Conservation (phyloP, 2,888 invertebrate species). For the Stenodera caucasica region DNA sequence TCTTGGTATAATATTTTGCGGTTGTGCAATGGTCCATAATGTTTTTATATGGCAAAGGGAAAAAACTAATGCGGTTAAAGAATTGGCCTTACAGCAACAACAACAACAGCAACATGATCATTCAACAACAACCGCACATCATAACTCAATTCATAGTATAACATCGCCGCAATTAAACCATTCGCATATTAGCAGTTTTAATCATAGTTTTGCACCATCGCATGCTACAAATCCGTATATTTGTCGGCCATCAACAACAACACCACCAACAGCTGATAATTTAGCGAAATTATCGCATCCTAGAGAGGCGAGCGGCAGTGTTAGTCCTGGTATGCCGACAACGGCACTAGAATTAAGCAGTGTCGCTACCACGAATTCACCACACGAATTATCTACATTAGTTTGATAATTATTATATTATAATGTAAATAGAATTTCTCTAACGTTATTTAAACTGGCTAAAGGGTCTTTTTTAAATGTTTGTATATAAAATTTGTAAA, state of each 20-base stretch:
- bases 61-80: constrained; percentile 80
- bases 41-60: constrained; percentile 93
- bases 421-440: constrained; percentile 32
- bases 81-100: constrained; percentile 53
- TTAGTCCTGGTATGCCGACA: constrained; percentile 65
- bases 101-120: constrained; percentile 45
- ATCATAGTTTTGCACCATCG: constrained; percentile 49
- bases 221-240: constrained; percentile 60
- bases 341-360: constrained; percentile 63
- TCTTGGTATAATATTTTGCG: constrained; percentile 89
- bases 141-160: constrained; percentile 50
- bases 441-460: constrained; percentile 37
- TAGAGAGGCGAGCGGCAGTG: constrained; percentile 63
- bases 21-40: constrained; percentile 92
- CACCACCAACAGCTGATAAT: constrained; percentile 56
- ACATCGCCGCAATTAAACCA: constrained; percentile 47
- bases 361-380: constrained; percentile 65
- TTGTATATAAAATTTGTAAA: constrained; percentile 31
- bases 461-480: constrained; percentile 34
- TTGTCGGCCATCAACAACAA: constrained; percentile 65
- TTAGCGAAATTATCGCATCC: constrained; percentile 49
- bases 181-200: constrained; percentile 48
- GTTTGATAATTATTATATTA: constrained; percentile 55
- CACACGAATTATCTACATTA: constrained; percentile 71
- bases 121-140: constrained; percentile 30